Evolutionary conservation across 2,113 vertebrate genomes (phyloP).

Genomic region (Catharus minimus): DNA sequence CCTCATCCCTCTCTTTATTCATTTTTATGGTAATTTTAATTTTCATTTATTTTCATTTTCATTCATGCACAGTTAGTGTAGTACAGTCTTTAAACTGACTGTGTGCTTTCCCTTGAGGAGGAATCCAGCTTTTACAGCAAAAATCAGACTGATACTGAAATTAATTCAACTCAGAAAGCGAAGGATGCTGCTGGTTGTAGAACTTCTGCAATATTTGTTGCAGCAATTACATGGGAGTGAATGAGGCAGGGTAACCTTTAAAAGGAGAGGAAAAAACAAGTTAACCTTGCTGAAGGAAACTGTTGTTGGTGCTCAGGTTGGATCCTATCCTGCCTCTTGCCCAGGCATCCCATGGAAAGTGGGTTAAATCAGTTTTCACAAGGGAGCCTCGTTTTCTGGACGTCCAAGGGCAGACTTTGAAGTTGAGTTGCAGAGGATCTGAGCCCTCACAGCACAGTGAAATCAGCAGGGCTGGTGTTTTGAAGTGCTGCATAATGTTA

Average conservation of each 20-base stretch:
- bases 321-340: not conserved
- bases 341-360: not conserved
- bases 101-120: not conserved
- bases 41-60: not conserved
- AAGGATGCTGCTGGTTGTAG: not conserved
- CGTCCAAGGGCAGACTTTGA: not conserved
- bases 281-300: not conserved
- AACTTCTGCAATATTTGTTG: not conserved
- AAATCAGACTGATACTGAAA: not conserved
- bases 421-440: not conserved
- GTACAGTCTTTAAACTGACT: not conserved
- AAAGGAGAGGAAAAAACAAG: not conserved
- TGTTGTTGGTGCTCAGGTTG: not conserved
- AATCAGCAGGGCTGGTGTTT: not conserved
- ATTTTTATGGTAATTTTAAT: not conserved
- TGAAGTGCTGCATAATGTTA: not conserved
- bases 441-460: constrained; percentile 7
- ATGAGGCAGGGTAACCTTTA: not conserved
- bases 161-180: not conserved
- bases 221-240: not conserved
- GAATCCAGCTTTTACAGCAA: not conserved
- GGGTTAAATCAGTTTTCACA: constrained; percentile 4
- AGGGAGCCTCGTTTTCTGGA: not conserved
- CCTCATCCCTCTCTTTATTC: not conserved
- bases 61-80: not conserved